phyloP scores from a whole-genome alignment of 2,797 vertebrate genomes.

The Phyllotis vaccarum region DNA sequence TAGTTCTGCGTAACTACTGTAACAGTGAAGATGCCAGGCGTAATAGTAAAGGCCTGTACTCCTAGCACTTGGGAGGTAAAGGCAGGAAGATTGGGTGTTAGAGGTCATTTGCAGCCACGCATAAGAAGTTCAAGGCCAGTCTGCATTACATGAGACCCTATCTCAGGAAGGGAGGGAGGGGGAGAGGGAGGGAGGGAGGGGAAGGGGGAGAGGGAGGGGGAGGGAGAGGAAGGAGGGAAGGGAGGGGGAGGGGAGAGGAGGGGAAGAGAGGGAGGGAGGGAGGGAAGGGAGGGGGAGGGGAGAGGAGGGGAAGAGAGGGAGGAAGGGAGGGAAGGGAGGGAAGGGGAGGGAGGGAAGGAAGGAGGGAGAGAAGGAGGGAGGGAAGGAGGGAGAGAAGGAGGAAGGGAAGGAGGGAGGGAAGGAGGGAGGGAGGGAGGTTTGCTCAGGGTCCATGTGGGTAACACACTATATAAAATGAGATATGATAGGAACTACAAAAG shows the following conservation, averaged over 20 bases:
- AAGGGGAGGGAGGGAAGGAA: neutral
- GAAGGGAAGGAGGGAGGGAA: too few species aligned
- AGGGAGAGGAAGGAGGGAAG: neutral
- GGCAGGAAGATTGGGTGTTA: too few species aligned
- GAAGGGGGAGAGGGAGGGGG: too few species aligned
- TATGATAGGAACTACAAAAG: conserved; percentile 21
- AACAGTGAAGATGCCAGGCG: neutral
- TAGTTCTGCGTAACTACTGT: conserved; percentile 42
- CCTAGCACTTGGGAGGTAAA: neutral
- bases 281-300: too few species aligned
- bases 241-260: neutral
- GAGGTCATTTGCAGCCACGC: neutral
- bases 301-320: too few species aligned
- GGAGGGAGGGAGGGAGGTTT: neutral
- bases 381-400: too few species aligned
- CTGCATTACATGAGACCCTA: neutral
- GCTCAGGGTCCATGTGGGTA: conserved; percentile 13
- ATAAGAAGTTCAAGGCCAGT: neutral
- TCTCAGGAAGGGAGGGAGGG: neutral
- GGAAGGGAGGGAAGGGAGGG: neutral
- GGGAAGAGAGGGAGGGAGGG: neutral
- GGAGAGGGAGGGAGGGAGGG: neutral
- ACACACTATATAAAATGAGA: conserved; percentile 36
- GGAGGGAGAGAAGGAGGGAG: neutral
- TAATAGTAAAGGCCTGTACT: neutral